Percentiles rank a stretch among this genome's conserved stretches.
phyloP scores from a whole-genome alignment of 2,888 invertebrate species.

The Meghimatium bilineatum region DNA sequence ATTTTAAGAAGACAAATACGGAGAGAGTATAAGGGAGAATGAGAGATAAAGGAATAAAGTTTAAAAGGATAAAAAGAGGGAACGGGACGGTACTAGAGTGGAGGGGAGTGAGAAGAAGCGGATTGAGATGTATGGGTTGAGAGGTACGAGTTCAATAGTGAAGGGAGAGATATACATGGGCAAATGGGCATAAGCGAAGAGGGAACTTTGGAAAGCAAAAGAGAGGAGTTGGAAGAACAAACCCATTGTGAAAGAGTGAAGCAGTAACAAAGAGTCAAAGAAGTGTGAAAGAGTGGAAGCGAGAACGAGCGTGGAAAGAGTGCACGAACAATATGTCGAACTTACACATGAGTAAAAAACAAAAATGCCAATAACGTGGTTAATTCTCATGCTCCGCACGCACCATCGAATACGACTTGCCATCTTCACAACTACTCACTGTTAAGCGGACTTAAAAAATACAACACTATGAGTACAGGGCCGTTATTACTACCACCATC shows the following conservation, averaged over 20 bases:
- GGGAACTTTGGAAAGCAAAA: not conserved
- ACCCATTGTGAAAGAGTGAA: not conserved
- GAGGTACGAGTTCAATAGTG: not conserved
- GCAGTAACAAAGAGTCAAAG: not conserved
- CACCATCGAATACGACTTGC: not conserved
- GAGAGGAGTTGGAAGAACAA: too few relatives aligned
- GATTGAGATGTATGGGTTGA: not conserved
- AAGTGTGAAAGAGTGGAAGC: not conserved
- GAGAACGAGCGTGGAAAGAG: not conserved
- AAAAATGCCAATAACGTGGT: not conserved
- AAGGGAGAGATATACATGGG: not conserved
- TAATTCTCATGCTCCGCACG: not conserved
- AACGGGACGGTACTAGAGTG: not conserved
- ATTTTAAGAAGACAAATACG: too few relatives aligned
- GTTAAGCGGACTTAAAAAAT: too few relatives aligned
- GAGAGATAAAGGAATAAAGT: not conserved
- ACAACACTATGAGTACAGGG: too few relatives aligned
- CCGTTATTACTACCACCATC: not conserved
- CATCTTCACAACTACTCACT: too few relatives aligned
- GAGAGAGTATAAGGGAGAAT: not conserved
- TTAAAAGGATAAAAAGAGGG: not conserved
- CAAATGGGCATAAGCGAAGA: not conserved
- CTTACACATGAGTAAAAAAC: not conserved
- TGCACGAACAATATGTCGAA: not conserved
- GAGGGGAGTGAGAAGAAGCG: not conserved